Base-by-base conservation (phyloP, 2,797 vertebrate species). In the Hippoglossus hippoglossus region DNA sequence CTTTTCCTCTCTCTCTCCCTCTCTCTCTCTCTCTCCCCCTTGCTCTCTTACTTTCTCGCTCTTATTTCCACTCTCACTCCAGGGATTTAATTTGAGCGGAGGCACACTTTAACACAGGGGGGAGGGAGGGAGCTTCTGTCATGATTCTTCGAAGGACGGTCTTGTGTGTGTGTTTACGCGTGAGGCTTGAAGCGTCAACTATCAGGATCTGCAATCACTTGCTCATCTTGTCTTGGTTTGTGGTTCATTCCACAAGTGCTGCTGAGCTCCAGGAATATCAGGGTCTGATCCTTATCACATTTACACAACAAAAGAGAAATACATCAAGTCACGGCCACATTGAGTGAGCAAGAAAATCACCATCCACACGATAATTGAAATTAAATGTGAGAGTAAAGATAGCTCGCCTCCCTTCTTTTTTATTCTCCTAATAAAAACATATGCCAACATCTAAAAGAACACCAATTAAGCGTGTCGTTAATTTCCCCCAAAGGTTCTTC, bases 81-180 rank as follows among this genome's bases (percentile, higher is more conserved):
- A 80, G 87, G 81, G 88, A 89, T 91, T 91, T 89, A 75, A 53
- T 82, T 63, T 26, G 67, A 90, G 79, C 73, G 67, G 82, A 81
- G 62, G 57, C 80, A 72, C 75, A 69, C 73, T 89, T 85, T 34
- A 39, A 39, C 41, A 44, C 41, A 21, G 71, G 12, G 46, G 12
- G 25, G 13, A 47, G 31, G 70, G 50, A 31, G 67, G 21, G 70
- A 61, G 82, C 57, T 65, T 70, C 47, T 70, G 66, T 77, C 59
- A 47, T 28, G 67, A 72, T 81, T 76, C 81, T 81, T 88, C 7
- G 67, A 89, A 55, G 75, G 55, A 82, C 12, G 21, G 28, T 36
- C 19, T 1, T 57, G 5, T 70, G 39, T 67, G 61, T 65, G 51
- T 46, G 67, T n/a, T n/a, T n/a, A n/a, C 21, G 36, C 54, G 56